A percentile compares a stretch with the other conserved stretches of the same genome.
phyloP scores from a whole-genome alignment of 2,113 vertebrate genomes.

The Callorhinus ursinus region DNA sequence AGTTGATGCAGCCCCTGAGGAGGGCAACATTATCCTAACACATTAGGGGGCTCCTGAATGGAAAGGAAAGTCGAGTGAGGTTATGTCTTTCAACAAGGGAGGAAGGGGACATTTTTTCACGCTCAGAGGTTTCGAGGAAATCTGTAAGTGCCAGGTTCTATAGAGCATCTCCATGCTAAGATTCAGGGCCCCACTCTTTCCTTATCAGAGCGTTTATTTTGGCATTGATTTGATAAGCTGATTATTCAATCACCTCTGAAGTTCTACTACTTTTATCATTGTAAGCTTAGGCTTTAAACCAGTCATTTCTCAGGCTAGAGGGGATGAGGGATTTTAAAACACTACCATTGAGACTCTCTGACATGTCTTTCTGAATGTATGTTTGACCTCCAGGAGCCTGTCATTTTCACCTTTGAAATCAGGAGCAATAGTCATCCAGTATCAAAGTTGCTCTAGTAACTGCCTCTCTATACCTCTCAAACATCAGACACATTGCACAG shows the following conservation, averaged over 20 bases:
- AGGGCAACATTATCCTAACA: neutral
- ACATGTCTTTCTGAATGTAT: neutral
- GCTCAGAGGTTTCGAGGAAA: too few relatives aligned
- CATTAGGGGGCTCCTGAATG: neutral
- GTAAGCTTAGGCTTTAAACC: neutral
- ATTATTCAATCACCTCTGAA: neutral
- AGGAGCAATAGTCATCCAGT: neutral
- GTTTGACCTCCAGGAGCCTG: neutral
- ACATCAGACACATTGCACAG: too few relatives aligned
- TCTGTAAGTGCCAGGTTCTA: neutral
- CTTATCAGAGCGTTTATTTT: neutral
- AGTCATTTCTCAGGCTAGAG: neutral
- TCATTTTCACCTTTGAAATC: neutral
- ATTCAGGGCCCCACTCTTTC: neutral
- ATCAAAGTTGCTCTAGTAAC: neutral
- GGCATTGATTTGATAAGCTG: neutral
- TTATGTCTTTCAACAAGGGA: neutral
- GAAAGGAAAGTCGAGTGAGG: rapidly evolving
- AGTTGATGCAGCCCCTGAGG: neutral
- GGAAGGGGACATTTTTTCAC: neutral
- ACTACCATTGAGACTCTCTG: neutral
- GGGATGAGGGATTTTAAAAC: neutral
- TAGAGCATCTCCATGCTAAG: neutral
- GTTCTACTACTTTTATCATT: neutral
- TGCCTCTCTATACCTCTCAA: neutral